Conservation (phyloP, 2,888 invertebrate species). For the Hirtodrosophila cameraria region DNA sequence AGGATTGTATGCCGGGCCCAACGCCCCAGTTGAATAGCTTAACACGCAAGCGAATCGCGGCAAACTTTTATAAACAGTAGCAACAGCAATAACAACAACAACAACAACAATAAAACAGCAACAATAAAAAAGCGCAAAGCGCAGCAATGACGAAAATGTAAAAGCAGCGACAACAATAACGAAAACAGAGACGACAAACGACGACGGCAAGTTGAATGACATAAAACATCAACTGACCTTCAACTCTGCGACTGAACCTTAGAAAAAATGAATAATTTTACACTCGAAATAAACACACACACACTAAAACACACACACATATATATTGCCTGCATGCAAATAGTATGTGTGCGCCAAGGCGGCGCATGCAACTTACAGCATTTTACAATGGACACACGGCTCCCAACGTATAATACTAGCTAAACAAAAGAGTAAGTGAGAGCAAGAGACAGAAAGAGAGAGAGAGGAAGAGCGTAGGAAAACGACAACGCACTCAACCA, state of each 20-base stretch:
- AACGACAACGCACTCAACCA: conserved; percentile 44
- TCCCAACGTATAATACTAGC: conserved; percentile 16
- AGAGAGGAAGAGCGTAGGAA: conserved; percentile 30
- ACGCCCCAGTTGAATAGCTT: conserved; percentile 64
- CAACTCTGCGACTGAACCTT: conserved; percentile 84
- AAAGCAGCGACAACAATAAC: conserved; percentile 51
- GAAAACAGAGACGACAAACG: conserved; percentile 52
- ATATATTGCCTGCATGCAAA: conserved; percentile 44
- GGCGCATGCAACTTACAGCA: conserved; percentile 71
- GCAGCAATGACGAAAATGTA: conserved; percentile 72
- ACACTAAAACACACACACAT: conserved; percentile 22
- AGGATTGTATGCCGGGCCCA: conserved; percentile 16
- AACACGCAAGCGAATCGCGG: conserved; percentile 63
- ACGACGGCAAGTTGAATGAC: conserved; percentile 83
- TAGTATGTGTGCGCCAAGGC: conserved; percentile 62
- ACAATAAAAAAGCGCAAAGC: conserved; percentile 47
- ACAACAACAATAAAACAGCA: conserved; percentile 11
- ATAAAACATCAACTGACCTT: conserved; percentile 84
- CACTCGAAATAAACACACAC: conserved; percentile 60
- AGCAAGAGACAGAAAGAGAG: conserved; percentile 5
- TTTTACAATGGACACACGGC: conserved; percentile 51
- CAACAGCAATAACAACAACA: conserved; percentile 21
- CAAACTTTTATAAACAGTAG: conserved; percentile 42
- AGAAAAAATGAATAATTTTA: conserved; percentile 83
- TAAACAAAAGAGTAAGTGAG: conserved; percentile 16